Evolutionary conservation across 2,797 vertebrate species (phyloP), one percentile per base, ranked within the genome.

Genomic region (Acanthurus leucopareius): DNA sequence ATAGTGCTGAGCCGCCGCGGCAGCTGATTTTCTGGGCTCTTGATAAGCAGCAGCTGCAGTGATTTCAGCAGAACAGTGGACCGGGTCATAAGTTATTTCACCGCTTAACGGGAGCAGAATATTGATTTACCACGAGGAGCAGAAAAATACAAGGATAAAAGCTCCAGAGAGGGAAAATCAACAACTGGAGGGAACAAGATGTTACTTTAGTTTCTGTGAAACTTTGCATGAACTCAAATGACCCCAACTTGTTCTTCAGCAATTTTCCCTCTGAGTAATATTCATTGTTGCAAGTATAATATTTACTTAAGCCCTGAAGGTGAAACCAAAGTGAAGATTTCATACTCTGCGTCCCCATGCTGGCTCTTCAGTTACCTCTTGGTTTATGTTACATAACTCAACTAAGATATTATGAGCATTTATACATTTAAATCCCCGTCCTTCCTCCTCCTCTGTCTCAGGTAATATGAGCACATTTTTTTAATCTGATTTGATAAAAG

Each of bases 31-130:
- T 71, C 81, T 54, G 38, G 35, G 54, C 74, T 59, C 47, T 38
- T 13, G 20, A 70, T 73, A 19, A 85, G 59, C 67, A 77, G 83
- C 79, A 80, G 80, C 80, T 82, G 86, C 67, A 74, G 56, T 52
- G 75, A 68, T 80, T 75, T 68, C 38, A 35, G 40, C 62, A 20
- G 51, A 61, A 51, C 61, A 16, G 49, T 13, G 62, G 58, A 66
- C 58, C 16, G 20, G 52, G 63, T 83, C 76, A 65, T 61, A 53
- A 70, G 74, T 79, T 80, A 83, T 48, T 79, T 59, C 54, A 19
- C 22, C 8, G 54, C 64, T 82, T 72, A 67, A 74, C 58, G 7
- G 81, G 44, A 65, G 69, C 20, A 28, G 52, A 11, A 52, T 57
- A 87, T 89, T 10, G 71, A 86, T 66, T 69, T 7, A 60, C 16